These are phyloP conservation scores for Dasyprocta punctata DNA, from an alignment of 2,113 vertebrate species.

Conservation along the genomic window DNA sequence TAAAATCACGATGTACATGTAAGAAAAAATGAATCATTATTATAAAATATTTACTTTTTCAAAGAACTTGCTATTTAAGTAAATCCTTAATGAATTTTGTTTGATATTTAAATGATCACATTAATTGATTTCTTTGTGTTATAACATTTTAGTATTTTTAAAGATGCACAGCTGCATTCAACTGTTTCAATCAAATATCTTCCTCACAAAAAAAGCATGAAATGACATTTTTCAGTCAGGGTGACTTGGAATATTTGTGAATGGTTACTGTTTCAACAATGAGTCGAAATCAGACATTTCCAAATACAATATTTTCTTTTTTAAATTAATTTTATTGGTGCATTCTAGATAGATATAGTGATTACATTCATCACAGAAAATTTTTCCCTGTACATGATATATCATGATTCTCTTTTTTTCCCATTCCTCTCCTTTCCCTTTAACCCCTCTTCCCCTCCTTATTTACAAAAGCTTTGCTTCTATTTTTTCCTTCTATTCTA, in stretches of 20 bases:
- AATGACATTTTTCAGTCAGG: neutral
- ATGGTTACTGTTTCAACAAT: neutral
- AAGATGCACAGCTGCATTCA: neutral
- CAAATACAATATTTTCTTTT: neutral
- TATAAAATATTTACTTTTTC: slow-evolving; percentile 42
- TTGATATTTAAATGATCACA: neutral
- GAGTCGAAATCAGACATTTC: neutral
- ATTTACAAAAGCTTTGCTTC: neutral
- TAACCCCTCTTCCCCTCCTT: neutral
- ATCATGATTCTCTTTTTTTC: neutral
- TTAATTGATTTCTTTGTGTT: neutral
- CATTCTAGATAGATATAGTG: neutral
- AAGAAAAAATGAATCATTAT: slow-evolving; percentile 34
- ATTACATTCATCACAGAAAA: neutral
- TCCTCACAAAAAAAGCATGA: neutral
- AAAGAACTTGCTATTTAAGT: slow-evolving; percentile 48
- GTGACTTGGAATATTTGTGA: neutral
- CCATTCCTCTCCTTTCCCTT: neutral
- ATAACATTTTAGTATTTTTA: slow-evolving; percentile 53
- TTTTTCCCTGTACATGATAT: neutral
- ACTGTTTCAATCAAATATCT: slow-evolving; percentile 44
- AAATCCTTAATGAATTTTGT: slow-evolving; percentile 40
- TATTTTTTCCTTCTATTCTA: neutral
- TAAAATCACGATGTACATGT: neutral
- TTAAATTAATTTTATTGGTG: neutral